Evolutionary conservation across 2,113 vertebrate species (phyloP).

Genomic region (Camelus bactrianus): DNA sequence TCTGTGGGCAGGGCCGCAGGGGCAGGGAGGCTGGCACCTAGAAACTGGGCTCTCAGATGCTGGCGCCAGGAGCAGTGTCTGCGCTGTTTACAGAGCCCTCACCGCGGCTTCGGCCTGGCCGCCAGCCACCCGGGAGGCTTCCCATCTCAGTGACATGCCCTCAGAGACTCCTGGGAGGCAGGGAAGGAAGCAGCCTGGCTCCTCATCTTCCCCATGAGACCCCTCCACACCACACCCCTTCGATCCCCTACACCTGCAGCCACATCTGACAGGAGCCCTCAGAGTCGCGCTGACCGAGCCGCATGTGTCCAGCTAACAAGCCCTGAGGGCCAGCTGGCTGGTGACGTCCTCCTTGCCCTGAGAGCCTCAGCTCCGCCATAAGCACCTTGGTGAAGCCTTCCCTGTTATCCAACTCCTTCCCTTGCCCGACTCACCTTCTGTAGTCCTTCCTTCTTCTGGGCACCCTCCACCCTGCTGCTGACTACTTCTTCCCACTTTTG

Average conservation of each 20-base stretch:
- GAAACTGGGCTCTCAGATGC: neutral
- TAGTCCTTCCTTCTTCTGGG: neutral
- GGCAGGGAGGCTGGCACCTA: neutral
- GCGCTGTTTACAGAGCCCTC: neutral
- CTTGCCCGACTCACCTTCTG: neutral
- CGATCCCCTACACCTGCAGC: neutral
- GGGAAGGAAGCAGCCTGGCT: conserved; percentile 19
- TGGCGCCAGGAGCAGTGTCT: fast-evolving
- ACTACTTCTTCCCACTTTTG: neutral
- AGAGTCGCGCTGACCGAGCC: neutral
- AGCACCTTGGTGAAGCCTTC: neutral
- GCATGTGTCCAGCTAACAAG: neutral
- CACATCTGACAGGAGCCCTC: neutral
- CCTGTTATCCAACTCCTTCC: too few species aligned
- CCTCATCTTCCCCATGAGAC: neutral
- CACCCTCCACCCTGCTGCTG: neutral
- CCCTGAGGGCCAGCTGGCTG: neutral
- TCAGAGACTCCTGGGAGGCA: conserved; percentile 7
- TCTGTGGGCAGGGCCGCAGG: neutral
- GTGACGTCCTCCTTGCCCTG: neutral
- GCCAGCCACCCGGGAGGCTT: neutral
- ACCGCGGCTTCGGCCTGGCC: neutral
- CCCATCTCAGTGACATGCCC: neutral
- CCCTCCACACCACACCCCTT: neutral
- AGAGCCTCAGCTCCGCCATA: neutral